Base-by-base conservation (phyloP, 2,797 vertebrate genomes). In the Coregonus sp. region DNA sequence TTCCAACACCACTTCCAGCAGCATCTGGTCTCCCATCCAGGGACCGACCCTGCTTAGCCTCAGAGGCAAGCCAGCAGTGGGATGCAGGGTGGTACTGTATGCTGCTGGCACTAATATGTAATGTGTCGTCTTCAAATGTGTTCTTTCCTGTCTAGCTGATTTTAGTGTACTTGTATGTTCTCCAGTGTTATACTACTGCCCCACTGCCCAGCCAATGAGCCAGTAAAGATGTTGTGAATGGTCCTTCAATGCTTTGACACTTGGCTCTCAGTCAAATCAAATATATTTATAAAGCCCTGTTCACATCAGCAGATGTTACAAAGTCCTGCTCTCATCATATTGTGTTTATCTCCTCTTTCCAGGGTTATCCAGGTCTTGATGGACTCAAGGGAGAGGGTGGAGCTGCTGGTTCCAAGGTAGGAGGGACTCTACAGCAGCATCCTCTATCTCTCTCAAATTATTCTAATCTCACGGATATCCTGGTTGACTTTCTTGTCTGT, bases 341-440 rank as follows among this genome's bases (percentile, higher is more conserved):
- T 33, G 7, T 37, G 7, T 37, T 52, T 2, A 2, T 18, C 2
- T 67, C 83, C 72, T 82, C 16, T 83, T n/a, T 31, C 63, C 52
- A 99, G 97, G 97, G 97, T 52, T 97, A 97, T 81, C 80, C 95
- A 69, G 97, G 97, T 80, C 91, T 98, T 40, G 97, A 98, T 6
- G 97, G 97, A 2, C 2, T 93, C 76, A 98, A 98, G 85, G 97
- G 97, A 88, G 97, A 98, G 81, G 92, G 94, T 0, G 97, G 97
- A 81, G 94, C 97, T 31, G 87, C 95, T 0, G 97, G 97, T 9
- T 74, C 96, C 59, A 98, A 99, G 96, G 97, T 98, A 83, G 72
- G 88, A 75, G 0, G 40, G 9, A 47, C 40, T 35, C 6, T 6
- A 1, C 9, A 37, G 72, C 5, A 71, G 47, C 61, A 20, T 40